A percentile compares a stretch with the other conserved stretches of the same genome.
Conservation (phyloP, 1,140 invertebrate species). For the Neotoxoptera formosana region DNA sequence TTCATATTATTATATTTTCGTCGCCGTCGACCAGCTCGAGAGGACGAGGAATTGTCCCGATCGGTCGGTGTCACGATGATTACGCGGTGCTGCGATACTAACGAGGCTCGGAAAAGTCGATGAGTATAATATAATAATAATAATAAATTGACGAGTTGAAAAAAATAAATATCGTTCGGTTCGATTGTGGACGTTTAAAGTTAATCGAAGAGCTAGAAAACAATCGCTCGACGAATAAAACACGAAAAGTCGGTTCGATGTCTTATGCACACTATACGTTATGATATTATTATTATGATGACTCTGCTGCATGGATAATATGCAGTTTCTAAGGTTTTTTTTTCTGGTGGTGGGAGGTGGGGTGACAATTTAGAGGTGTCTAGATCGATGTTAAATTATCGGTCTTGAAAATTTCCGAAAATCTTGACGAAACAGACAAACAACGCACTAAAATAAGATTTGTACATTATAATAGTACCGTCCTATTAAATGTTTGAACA, state of each 20-base stretch:
- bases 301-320: neutral
- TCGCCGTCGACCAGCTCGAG: neutral
- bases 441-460: neutral
- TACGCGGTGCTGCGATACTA: neutral
- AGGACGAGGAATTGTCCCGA: neutral
- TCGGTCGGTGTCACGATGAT: neutral
- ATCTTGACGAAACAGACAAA: neutral
- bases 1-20: neutral
- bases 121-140: neutral
- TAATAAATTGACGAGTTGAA: neutral
- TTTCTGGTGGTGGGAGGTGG: no score
- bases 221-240: neutral
- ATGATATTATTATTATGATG: no score
- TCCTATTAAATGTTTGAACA: no score
- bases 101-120: neutral
- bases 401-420: neutral
- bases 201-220: neutral
- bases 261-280: neutral
- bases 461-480: neutral
- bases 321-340: no score
- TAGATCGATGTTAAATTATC: neutral
- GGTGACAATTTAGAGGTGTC: neutral
- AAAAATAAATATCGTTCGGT: neutral
- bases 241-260: neutral
- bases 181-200: neutral